Evolutionary conservation across 2,888 invertebrate species (phyloP), one percentile per base, ranked within the genome.

Genomic region (Coenonympha glycerion): DNA sequence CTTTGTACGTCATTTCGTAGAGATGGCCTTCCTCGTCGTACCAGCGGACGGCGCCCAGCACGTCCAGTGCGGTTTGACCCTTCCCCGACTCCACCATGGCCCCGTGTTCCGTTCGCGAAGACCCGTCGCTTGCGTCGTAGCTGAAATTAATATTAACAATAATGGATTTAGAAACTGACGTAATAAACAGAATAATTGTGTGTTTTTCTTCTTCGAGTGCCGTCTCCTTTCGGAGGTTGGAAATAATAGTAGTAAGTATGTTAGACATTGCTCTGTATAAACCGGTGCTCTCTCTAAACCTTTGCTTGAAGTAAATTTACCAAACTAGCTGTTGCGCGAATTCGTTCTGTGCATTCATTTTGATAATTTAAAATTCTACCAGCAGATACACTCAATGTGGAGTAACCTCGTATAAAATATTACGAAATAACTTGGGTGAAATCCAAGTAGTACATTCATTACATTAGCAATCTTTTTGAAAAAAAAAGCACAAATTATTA

Each of bases 41-140:
- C 87, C 87, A 88, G 28, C 87, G 80, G 0, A 86, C 86, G 1
- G 83, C 72, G 1, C 88, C 88, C 0, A 76, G 66, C 2, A 88
- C 86, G 18, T 81, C 74, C 0, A 88, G 64, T 0, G 85, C 78
- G 0, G 74, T 76, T 6, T 85, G 75, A 5, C 78, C 71, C 2
- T 79, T 82, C 1, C 83, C 87, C 2, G 68, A 72, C 48, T 82
- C 74, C 22, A 73, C 56, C 21, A 85, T 79, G 1, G 63, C 71
- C 1, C 87, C 87, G 47, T 79, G 63, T 62, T 90, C 90, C 15
- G 87, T 76, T n/a, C 89, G 73, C 0, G 88, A 84, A 2, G 87
- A 84, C 0, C 89, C 90, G 58, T 90, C 89, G 46, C 81, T 87
- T 8, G 82, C 73, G 57, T 88, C 80, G 58, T 87, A 89, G 57